Conservation (phyloP, 1,140 invertebrate species). For the Lutraria rhynchaena region DNA sequence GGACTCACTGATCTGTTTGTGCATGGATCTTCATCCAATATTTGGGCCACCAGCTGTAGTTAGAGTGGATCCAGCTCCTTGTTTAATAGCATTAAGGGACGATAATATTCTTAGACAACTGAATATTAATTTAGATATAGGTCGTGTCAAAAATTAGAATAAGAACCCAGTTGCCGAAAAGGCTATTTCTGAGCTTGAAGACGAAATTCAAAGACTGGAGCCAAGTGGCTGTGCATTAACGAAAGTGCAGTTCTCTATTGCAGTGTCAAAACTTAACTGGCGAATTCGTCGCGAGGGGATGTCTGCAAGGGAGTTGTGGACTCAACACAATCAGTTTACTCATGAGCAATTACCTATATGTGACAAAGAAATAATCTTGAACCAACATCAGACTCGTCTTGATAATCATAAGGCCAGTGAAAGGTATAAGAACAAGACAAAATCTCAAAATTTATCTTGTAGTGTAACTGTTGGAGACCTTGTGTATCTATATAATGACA, state of each 20-base stretch:
- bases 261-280: not conserved
- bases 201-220: slow-evolving; percentile 43
- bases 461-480: not conserved
- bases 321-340: slow-evolving; percentile 4
- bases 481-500: not conserved
- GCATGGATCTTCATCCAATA: slow-evolving; percentile 18
- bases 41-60: slow-evolving; percentile 31
- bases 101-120: slow-evolving; percentile 7
- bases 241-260: not conserved
- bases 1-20: not conserved
- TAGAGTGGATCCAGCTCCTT: slow-evolving; percentile 43
- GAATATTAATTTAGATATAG: slow-evolving; percentile 36
- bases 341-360: slow-evolving; percentile 9
- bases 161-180: slow-evolving; percentile 64
- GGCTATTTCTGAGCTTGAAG: slow-evolving; percentile 58
- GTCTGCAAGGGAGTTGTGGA: not conserved
- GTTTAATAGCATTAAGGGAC: slow-evolving; percentile 37
- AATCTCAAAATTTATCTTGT: not conserved
- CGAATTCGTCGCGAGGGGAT: not conserved
- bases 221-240: slow-evolving; percentile 8
- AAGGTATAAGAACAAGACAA: not conserved
- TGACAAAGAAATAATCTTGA: not conserved
- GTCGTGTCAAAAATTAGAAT: slow-evolving; percentile 55
- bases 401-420: not conserved
- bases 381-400: not conserved